Percentiles rank a stretch among this genome's conserved stretches.
These are phyloP conservation scores for Furcula furcula DNA, from an alignment of 2,888 invertebrate genomes.

Conservation along the genomic window DNA sequence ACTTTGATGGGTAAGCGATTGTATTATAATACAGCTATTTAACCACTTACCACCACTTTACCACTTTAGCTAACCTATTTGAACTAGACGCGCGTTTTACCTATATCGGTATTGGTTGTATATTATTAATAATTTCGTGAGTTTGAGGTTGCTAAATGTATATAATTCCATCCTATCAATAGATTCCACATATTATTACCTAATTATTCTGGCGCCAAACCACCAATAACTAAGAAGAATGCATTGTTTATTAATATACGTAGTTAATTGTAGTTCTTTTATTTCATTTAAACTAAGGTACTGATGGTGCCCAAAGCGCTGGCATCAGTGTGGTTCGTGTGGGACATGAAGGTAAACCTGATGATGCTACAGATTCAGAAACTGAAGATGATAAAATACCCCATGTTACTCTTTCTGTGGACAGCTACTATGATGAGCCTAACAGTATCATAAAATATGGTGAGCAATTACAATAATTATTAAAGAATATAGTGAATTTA, in stretches of 20 bases:
- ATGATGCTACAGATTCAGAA: constrained; percentile 81
- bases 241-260: too few species aligned
- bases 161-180: too few species aligned
- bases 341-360: constrained; percentile 75
- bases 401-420: constrained; percentile 84
- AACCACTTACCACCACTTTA: too few species aligned
- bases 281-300: constrained; percentile 45
- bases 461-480: too few species aligned
- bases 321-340: constrained; percentile 84
- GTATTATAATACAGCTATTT: too few species aligned
- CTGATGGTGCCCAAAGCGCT: constrained; percentile 79
- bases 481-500: too few species aligned
- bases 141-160: too few species aligned
- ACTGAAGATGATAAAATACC: constrained; percentile 82
- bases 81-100: too few species aligned
- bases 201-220: constrained; percentile 35
- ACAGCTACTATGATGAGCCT: constrained; percentile 84
- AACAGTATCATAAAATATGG: constrained; percentile 78
- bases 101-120: too few species aligned
- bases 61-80: too few species aligned
- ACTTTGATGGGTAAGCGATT: constrained; percentile 90
- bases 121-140: too few species aligned
- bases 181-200: too few species aligned
- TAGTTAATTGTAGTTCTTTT: background rate
- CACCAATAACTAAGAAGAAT: background rate